These are phyloP conservation scores for Candoia aspera DNA, from an alignment of 2,113 vertebrate genomes.

Conservation along the genomic window DNA sequence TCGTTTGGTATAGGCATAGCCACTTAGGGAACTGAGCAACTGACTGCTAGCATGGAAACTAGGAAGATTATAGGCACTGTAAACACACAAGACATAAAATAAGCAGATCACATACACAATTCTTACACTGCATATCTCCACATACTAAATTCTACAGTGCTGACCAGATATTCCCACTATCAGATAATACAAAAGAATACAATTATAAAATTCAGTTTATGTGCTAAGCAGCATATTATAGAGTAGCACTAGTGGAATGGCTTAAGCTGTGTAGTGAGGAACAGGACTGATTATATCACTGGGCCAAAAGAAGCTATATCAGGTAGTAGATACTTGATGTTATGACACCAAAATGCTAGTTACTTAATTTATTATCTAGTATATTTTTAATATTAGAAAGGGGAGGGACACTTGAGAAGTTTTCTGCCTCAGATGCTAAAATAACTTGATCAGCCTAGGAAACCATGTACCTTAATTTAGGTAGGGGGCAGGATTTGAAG, in stretches of 20 bases:
- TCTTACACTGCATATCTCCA: background rate
- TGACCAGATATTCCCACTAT: background rate
- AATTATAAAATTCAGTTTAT: background rate
- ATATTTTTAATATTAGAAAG: background rate
- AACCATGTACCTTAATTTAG: too few species aligned
- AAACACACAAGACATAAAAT: background rate
- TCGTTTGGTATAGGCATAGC: constrained; percentile 95
- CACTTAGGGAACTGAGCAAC: constrained; percentile 91
- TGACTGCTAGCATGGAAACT: constrained; percentile 92
- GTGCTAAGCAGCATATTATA: background rate
- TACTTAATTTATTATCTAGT: background rate
- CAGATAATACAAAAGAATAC: too few species aligned
- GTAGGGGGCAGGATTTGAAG: too few species aligned
- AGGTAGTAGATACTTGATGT: background rate
- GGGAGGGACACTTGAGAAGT: background rate
- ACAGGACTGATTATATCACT: background rate
- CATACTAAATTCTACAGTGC: background rate
- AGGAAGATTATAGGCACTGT: constrained; percentile 90
- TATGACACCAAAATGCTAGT: background rate
- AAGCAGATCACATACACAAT: background rate
- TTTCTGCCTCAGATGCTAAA: background rate
- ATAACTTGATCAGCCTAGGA: too few species aligned
- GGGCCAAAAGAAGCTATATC: background rate
- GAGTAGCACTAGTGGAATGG: background rate
- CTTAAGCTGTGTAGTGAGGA: background rate